These are phyloP conservation scores for Bufo bufo DNA, from an alignment of 2,113 vertebrate genomes.

Conservation along the genomic window DNA sequence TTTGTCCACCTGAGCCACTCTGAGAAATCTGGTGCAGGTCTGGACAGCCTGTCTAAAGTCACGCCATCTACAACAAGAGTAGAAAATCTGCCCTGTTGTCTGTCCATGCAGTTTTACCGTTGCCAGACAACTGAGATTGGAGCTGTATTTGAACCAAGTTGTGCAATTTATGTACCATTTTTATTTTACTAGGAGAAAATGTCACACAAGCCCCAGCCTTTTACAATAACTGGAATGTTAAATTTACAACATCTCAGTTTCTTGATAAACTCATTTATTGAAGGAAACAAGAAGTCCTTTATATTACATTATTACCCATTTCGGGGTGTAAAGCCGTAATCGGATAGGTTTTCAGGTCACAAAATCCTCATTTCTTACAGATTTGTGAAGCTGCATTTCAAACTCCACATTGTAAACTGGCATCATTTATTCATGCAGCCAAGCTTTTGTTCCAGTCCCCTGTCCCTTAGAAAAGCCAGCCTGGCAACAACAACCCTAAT, in stretches of 20 bases:
- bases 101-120: too few species aligned
- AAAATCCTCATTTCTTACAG: not conserved
- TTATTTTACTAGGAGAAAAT: too few species aligned
- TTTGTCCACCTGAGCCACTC: too few species aligned
- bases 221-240: not conserved
- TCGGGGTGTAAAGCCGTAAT: not conserved
- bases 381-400: not conserved
- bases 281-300: not conserved
- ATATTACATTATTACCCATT: not conserved
- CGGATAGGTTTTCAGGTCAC: not conserved
- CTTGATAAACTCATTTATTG: not conserved
- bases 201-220: too few species aligned
- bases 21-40: too few species aligned
- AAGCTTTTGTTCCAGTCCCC: constrained; percentile 31
- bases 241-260: not conserved
- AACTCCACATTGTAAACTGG: constrained; percentile 11
- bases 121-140: too few species aligned
- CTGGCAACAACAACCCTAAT: constrained; percentile 44
- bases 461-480: constrained; percentile 38
- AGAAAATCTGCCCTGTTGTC: too few species aligned
- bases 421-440: constrained; percentile 49
- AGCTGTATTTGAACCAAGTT: too few species aligned
- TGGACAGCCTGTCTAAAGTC: too few species aligned
- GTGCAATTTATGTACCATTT: too few species aligned
- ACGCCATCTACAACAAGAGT: too few species aligned